These are phyloP conservation scores for Dermolepida albohirtum DNA, from an alignment of 2,888 invertebrate species.

Conservation along the genomic window DNA sequence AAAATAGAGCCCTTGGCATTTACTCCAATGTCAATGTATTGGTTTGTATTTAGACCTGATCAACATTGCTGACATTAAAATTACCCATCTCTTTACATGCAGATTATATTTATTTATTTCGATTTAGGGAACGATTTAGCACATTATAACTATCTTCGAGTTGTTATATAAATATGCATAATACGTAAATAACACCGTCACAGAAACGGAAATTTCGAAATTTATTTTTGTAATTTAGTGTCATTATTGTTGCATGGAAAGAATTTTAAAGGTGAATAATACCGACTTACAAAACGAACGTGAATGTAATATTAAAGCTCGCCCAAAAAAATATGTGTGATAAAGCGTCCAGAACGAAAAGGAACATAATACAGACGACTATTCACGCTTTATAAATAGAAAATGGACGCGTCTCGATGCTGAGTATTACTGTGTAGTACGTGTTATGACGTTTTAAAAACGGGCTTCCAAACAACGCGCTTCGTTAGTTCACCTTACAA, in stretches of 20 bases:
- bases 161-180: too few relatives aligned
- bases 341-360: conserved; percentile 40
- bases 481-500: conserved; percentile 59
- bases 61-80: conserved; percentile 2
- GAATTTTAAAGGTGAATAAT: too few relatives aligned
- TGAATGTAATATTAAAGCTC: conserved; percentile 10
- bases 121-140: too few relatives aligned
- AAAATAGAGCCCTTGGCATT: conserved; percentile 27
- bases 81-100: background rate
- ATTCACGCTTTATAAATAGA: conserved; percentile 43
- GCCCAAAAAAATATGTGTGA: conserved; percentile 25
- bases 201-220: too few relatives aligned
- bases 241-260: too few relatives aligned
- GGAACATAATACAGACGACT: conserved; percentile 37
- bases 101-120: too few relatives aligned
- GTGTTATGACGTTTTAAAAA: conserved; percentile 55
- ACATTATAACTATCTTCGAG: too few relatives aligned
- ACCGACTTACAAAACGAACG: background rate
- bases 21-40: conserved; percentile 32
- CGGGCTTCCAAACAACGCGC: conserved; percentile 52
- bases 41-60: conserved; percentile 12
- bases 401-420: conserved; percentile 46
- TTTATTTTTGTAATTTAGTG: too few relatives aligned
- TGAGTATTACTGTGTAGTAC: conserved; percentile 25
- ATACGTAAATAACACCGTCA: too few relatives aligned